A percentile compares a stretch with the other conserved stretches of the same genome.
phyloP scores from a whole-genome alignment of 2,888 invertebrate genomes.

The Desoria tigrina region DNA sequence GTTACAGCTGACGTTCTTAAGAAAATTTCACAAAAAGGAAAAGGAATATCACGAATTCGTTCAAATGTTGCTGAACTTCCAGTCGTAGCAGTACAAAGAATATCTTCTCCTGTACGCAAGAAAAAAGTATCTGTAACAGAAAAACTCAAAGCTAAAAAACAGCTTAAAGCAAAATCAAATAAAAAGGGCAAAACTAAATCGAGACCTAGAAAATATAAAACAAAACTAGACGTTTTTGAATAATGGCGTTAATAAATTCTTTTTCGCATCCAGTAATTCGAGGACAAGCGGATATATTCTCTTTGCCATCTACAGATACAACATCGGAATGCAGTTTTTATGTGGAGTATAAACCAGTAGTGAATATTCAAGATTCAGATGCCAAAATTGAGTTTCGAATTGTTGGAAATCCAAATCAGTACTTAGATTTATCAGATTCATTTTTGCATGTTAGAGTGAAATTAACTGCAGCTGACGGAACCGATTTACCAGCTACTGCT shows the following conservation, averaged over 20 bases:
- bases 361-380: constrained; percentile 33
- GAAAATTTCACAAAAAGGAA: constrained; percentile 11
- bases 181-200: no score
- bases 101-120: background rate
- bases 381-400: constrained; percentile 42
- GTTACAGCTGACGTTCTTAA: constrained; percentile 7
- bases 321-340: constrained; percentile 36
- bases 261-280: constrained; percentile 25
- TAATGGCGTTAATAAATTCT: constrained; percentile 32
- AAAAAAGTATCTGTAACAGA: constrained; percentile 3
- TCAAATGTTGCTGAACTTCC: no score
- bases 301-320: constrained; percentile 33
- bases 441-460: constrained; percentile 26
- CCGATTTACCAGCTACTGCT: constrained; percentile 6
- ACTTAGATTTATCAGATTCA: constrained; percentile 34
- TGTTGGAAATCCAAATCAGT: constrained; percentile 25
- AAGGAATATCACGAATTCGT: constrained; percentile 15
- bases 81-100: no score
- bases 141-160: background rate
- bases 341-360: constrained; percentile 43
- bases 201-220: no score
- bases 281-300: constrained; percentile 36
- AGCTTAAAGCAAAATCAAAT: no score
- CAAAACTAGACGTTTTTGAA: constrained; percentile 28
- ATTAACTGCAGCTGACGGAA: constrained; percentile 16